phyloP scores from a whole-genome alignment of 2,797 vertebrate genomes.

The Phalanger gymnotis region DNA sequence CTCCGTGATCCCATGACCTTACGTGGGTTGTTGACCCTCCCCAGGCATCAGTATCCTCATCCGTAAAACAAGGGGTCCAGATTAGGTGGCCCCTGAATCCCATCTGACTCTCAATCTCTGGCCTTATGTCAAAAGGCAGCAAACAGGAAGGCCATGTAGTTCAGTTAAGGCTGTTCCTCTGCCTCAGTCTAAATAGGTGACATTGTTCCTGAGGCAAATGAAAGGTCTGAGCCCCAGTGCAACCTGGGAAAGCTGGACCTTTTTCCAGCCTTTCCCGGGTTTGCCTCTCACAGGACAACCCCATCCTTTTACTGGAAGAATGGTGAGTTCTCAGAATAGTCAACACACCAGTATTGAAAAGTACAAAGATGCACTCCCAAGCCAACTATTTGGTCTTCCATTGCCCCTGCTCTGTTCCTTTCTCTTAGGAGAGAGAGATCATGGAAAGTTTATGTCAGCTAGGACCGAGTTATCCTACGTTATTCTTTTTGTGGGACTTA shows the following conservation, averaged over 20 bases:
- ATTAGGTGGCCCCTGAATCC: not conserved
- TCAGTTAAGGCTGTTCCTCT: not conserved
- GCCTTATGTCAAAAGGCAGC: not conserved
- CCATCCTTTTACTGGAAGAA: not conserved
- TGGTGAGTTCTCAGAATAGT: not conserved
- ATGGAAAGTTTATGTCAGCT: conserved; percentile 56
- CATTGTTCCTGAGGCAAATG: not conserved
- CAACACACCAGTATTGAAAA: not conserved
- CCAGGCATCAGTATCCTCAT: not conserved
- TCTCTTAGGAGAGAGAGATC: conserved; percentile 58
- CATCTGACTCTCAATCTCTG: not conserved
- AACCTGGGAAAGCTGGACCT: not conserved
- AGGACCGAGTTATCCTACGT: conserved; percentile 52
- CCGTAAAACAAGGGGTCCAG: not conserved
- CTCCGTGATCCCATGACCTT: not conserved
- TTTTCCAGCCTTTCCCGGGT: not conserved
- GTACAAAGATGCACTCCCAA: conserved; percentile 1
- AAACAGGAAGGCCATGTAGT: not conserved
- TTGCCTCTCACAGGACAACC: not conserved
- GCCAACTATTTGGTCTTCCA: conserved; percentile 55
- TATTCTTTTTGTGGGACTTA: conserved; percentile 42
- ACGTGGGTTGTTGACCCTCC: not conserved
- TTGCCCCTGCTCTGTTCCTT: conserved; percentile 39
- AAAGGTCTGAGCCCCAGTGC: not conserved
- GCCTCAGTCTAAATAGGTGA: not conserved